phyloP scores from a whole-genome alignment of 1,140 invertebrate genomes.

The Aphelinus certus region DNA sequence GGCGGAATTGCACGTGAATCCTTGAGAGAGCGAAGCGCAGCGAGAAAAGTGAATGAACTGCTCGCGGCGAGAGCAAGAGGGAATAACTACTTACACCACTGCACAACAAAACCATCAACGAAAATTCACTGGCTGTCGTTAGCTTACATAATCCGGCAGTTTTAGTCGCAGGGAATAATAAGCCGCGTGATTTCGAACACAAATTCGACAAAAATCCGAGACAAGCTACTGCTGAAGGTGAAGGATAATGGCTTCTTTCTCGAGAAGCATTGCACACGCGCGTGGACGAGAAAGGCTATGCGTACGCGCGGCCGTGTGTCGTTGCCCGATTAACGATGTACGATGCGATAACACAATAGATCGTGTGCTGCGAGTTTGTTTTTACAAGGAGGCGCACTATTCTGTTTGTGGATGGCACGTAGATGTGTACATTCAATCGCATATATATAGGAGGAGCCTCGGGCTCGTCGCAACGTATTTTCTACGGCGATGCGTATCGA shows the following conservation, averaged over 20 bases:
- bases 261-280: background rate
- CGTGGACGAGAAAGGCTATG: background rate
- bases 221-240: too few relatives aligned
- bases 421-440: background rate
- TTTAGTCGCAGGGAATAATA: background rate
- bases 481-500: background rate
- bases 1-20: constrained; percentile 34
- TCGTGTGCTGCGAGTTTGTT: background rate
- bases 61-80: constrained; percentile 6
- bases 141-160: constrained; percentile 17
- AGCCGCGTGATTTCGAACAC: too few relatives aligned
- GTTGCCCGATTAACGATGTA: constrained; percentile 34
- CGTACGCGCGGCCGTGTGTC: constrained; percentile 9
- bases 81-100: background rate
- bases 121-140: constrained; percentile 23
- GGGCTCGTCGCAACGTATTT: background rate
- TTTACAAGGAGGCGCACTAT: too few relatives aligned
- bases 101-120: constrained; percentile 1
- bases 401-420: background rate
- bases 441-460: background rate
- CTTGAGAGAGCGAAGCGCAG: constrained; percentile 14
- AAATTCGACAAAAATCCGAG: too few relatives aligned
- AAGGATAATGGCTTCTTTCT: background rate
- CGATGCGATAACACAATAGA: constrained; percentile 39
- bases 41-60: constrained; percentile 28